Evolutionary conservation across 2,797 vertebrate genomes (phyloP), one percentile per base, ranked within the genome.

Genomic region (Characodon lateralis): DNA sequence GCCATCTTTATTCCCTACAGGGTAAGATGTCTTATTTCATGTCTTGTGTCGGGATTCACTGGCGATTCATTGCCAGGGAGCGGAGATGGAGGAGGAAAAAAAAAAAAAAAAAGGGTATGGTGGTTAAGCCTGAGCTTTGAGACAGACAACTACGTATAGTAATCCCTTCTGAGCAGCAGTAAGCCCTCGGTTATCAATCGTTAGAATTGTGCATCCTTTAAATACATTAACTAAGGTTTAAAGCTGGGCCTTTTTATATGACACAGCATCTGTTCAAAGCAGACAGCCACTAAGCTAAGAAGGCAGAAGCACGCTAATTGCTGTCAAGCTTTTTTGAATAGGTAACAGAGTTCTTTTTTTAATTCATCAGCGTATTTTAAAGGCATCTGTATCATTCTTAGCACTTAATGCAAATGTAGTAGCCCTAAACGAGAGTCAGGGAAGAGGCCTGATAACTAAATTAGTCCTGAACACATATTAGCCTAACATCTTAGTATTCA

Each of bases 201-300:
- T 94, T 95, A 93, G 94, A 94, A 95, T 95, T 94, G 93, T 90
- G 92, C 93, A 92, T 95, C 91, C 93, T 89, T 95, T 95, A 95
- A 96, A 95, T 88, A 95, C 94, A 95, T 96, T 96, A 96, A 94
- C 86, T 91, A 71, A 77, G 89, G 89, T 90, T 91, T 92, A 90
- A 90, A 83, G 87, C 80, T 77, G 82, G 83, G 85, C 89, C 83
- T 85, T 89, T 94, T 91, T 90, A 79, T 86, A 77, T 89, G 89
- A 87, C 85, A 84, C 81, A 50, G 87, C 84, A 82, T 83, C 85
- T 86, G 80, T 84, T 91, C 84, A 46, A 51, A 75, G 72, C 87
- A 90, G 87, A 65, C 82, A 85, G 84, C 79, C 78, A 74, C 87
- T 79, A 77, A 59, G 85, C 89, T 85, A 81, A 87, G 83, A 87